A percentile compares a stretch with the other conserved stretches of the same genome.
These are phyloP conservation scores for Eledone cirrhosa DNA, from an alignment of 2,888 invertebrate genomes.

Conservation along the genomic window DNA sequence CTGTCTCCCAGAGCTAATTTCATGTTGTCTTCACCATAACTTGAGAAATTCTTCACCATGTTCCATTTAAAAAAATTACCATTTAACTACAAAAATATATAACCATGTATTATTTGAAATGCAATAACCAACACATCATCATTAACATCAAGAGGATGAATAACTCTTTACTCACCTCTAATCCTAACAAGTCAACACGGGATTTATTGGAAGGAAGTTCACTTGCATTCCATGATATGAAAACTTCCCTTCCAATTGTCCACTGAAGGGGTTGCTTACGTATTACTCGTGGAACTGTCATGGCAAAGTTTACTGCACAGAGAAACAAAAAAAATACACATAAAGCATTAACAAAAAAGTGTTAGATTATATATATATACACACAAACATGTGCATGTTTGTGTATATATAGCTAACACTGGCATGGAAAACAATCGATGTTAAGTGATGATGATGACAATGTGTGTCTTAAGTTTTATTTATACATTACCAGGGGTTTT, in stretches of 20 bases:
- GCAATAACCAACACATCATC: too few relatives aligned
- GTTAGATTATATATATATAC: too few relatives aligned
- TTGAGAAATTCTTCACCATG: not conserved
- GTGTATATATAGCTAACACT: too few relatives aligned
- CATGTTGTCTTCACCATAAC: not conserved
- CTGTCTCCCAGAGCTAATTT: not conserved
- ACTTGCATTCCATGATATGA: constrained; percentile 38
- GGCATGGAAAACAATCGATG: too few relatives aligned
- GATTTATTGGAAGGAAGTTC: constrained; percentile 32
- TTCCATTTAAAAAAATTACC: not conserved
- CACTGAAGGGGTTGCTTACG: constrained; percentile 42
- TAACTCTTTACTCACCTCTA: constrained; percentile 8
- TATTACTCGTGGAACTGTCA: constrained; percentile 35
- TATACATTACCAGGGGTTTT: too few relatives aligned
- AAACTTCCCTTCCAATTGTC: constrained; percentile 39
- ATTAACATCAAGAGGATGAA: not conserved
- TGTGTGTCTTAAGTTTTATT: too few relatives aligned
- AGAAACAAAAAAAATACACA: too few relatives aligned
- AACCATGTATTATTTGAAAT: not conserved
- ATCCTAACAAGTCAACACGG: constrained; percentile 34
- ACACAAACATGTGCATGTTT: too few relatives aligned
- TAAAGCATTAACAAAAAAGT: too few relatives aligned
- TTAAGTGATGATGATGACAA: too few relatives aligned
- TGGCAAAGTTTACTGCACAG: constrained; percentile 44
- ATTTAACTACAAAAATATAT: not conserved